These are phyloP conservation scores for Drosophila kambysellisi DNA, from an alignment of 2,888 invertebrate genomes.

Conservation along the genomic window DNA sequence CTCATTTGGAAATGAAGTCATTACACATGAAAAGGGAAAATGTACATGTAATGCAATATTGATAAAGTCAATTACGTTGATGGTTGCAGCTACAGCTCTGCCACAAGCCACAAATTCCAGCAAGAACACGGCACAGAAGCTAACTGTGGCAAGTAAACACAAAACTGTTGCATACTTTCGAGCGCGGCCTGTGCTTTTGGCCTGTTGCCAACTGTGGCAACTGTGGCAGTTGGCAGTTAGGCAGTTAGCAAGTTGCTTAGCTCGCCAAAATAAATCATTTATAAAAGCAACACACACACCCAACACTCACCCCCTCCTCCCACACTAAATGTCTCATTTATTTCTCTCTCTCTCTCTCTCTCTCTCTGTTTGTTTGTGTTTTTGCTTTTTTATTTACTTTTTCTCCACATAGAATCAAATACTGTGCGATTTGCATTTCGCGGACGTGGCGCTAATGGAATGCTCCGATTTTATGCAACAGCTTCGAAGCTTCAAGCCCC, in stretches of 20 bases:
- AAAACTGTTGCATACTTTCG: slow-evolving; percentile 36
- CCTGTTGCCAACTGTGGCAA: slow-evolving; percentile 16
- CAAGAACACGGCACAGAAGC: not conserved
- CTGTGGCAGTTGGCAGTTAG: not conserved
- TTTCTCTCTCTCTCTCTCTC: slow-evolving; percentile 3
- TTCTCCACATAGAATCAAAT: slow-evolving; percentile 90
- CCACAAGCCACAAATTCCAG: not conserved
- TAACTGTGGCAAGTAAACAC: not conserved
- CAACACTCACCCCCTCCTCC: not conserved
- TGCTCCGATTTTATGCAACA: slow-evolving; percentile 99
- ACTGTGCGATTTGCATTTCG: slow-evolving; percentile 97
- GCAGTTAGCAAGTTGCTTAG: slow-evolving; percentile 4
- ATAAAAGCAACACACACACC: not conserved
- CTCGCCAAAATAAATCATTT: slow-evolving; percentile 24
- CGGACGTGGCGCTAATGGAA: slow-evolving; percentile 98
- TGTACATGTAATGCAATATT: slow-evolving; percentile 8
- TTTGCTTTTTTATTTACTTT: slow-evolving; percentile 3
- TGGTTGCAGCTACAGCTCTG: slow-evolving; percentile 18
- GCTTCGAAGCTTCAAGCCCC: slow-evolving; percentile 97
- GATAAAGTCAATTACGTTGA: slow-evolving; percentile 44
- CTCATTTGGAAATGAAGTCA: slow-evolving; percentile 63
- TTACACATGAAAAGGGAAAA: slow-evolving; percentile 54
- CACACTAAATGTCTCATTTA: not conserved
- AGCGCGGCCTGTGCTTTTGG: slow-evolving; percentile 10
- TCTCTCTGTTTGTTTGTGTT: not conserved